Conservation (phyloP, 1,140 invertebrate genomes). For the Apis dorsata region DNA sequence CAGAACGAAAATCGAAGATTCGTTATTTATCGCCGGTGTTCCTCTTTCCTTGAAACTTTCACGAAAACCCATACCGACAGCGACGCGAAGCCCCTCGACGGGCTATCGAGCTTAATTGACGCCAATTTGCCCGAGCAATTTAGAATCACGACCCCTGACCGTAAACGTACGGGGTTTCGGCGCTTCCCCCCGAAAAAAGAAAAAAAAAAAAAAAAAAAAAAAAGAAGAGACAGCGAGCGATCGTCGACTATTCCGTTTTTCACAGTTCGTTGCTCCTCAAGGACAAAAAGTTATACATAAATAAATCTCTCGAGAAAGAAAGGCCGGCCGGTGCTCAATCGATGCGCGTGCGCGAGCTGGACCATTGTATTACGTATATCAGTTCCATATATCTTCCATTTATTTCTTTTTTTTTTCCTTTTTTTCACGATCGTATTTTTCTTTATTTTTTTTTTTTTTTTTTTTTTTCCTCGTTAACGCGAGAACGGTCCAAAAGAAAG, state of each 20-base stretch:
- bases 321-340: constrained; percentile 73
- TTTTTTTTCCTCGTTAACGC: background rate
- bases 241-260: constrained; percentile 64
- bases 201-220: constrained; percentile 7
- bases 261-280: constrained; percentile 72
- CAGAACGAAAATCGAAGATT: background rate
- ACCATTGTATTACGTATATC: constrained; percentile 75
- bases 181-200: constrained; percentile 6
- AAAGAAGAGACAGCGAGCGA: constrained; percentile 65
- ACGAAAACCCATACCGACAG: constrained; percentile 33
- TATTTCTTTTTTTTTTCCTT: constrained; percentile 3
- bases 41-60: constrained; percentile 36
- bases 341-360: constrained; percentile 67
- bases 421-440: constrained; percentile 4
- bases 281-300: constrained; percentile 76
- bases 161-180: constrained; percentile 37
- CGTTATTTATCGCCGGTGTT: constrained; percentile 45
- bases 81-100: constrained; percentile 24
- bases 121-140: constrained; percentile 51
- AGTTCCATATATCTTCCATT: constrained; percentile 55
- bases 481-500: constrained; percentile 22
- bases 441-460: background rate
- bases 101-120: constrained; percentile 47
- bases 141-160: constrained; percentile 47
- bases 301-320: constrained; percentile 78